Percentiles rank a stretch among this genome's conserved stretches.
phyloP scores from a whole-genome alignment of 2,113 vertebrate genomes.

The Spheniscus mendiculus region DNA sequence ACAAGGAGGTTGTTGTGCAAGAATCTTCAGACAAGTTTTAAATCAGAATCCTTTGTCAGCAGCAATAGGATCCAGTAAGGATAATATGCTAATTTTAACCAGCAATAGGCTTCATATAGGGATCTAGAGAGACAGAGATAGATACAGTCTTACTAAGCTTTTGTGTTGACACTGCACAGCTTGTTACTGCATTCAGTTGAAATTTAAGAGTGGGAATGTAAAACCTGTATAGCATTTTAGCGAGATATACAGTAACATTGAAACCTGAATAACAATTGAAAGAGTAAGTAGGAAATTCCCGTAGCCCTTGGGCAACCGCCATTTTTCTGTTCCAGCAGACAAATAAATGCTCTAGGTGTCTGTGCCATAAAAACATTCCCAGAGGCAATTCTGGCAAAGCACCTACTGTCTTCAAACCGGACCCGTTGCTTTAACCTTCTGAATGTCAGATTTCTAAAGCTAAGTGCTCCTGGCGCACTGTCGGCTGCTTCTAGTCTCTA shows the following conservation, averaged over 20 bases:
- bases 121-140: slow-evolving; percentile 23
- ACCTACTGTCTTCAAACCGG: neutral
- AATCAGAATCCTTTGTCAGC: slow-evolving; percentile 45
- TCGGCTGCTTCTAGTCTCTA: neutral
- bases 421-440: slow-evolving; percentile 24
- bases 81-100: slow-evolving; percentile 39
- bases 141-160: slow-evolving; percentile 39
- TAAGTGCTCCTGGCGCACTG: neutral
- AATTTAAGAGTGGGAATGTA: neutral
- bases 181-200: slow-evolving; percentile 28
- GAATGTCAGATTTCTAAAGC: slow-evolving; percentile 26
- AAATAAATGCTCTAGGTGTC: slow-evolving; percentile 18
- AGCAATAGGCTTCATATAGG: slow-evolving; percentile 9
- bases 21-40: slow-evolving; percentile 16
- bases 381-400: slow-evolving; percentile 41
- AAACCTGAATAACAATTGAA: neutral
- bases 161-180: slow-evolving; percentile 49
- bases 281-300: neutral
- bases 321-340: neutral
- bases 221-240: slow-evolving; percentile 46
- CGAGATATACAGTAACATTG: neutral
- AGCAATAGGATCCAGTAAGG: slow-evolving; percentile 21
- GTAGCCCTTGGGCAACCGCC: slow-evolving; percentile 41
- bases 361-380: slow-evolving; percentile 26
- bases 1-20: neutral